Base-by-base conservation (phyloP, 1,140 invertebrate species). In the Antheraea mylitta region DNA sequence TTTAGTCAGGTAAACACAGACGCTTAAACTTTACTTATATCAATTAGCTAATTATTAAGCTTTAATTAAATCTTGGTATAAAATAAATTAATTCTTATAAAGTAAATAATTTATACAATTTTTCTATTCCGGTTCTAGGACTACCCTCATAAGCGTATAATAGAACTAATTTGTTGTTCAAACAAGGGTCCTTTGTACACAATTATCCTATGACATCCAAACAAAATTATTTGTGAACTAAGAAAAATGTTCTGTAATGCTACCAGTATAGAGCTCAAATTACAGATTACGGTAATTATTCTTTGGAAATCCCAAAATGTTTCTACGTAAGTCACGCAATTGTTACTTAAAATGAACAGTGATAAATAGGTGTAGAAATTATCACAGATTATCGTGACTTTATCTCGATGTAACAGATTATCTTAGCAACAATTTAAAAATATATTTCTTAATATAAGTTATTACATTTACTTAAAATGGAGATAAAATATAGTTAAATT, bases 91-190 rank as follows among this genome's bases (percentile, higher is more conserved):
- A 30, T 30, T 30, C 22, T 30, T 30, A 30, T 30, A 30, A 30
- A 30, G 9, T 22, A 19, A 63, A 64, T 64, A 42, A 4, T 42
- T 64, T 64, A 38, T 16, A 16, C 3, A 38, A 64, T 64, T 11
- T 64, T 8, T 37, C 16, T 64, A 16, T 38, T 64, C 7, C 9
- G 10, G 18, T 13, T 37, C 30, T 63, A 37, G 13, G 30, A 63
- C 61, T 37, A 82, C 82, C 82, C 78, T 83, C 85, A 89, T 81
- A 83, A 83, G 82, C 83, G 85, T 88, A 87, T 91, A 91, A 91
- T 89, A 79, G 74, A 86, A 87, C 85, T 88, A 89, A 89, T 89
- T 89, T 89, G 87, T 88, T 89, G 83, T 89, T 87, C 86, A 91
- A 91, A 91, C 83, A 89, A 81, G 85, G 86, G 73, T 79, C 74